Base-by-base conservation (phyloP, 2,113 vertebrate species). In the Salminus brasiliensis region DNA sequence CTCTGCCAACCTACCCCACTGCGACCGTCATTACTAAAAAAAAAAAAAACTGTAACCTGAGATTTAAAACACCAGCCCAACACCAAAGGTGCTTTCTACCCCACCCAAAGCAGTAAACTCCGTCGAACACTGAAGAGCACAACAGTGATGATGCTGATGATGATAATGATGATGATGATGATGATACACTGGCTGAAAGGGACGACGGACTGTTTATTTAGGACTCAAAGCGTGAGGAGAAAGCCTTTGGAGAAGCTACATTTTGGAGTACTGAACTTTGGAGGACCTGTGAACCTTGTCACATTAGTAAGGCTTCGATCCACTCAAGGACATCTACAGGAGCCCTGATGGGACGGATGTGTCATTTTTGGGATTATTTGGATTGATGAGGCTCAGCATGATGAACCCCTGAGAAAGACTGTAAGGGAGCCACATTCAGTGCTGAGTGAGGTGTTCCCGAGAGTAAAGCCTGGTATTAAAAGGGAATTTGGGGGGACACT, bases 71-170 rank as follows among this genome's bases (percentile, higher is more conserved):
- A 74, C 70, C 67, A 74, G 95, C 91, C 36, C 59, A 81, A 96
- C 93, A 92, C 95, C 95, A 96, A 96, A 95, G 95, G 96, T 98
- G 96, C 96, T 98, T 93, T 91, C 93, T 89, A 87, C 86, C 89
- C 86, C 87, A 63, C 52, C 78, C 45, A 84, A 85, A 81, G 83
- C 76, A 41, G 67, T 72, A 78, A 86, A 78, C 85, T 93, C 93
- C 94, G 93, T 84, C 74, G 80, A 86, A 86, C 74, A 79, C 77
- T 78, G 85, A 82, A 63, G 69, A 69, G 73, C 72, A 86, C 60
- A 57, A 55, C 80, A 81, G 81, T 72, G 82, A 77, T 71, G 81
- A 88, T 87, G 87, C n/a, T 63, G 60, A 55, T 80, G 81, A 82
- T 72, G 82, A 77, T 71, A 80, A 88, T 87, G 87, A n/a, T n/a